These are phyloP conservation scores for Alcis repandata DNA, from an alignment of 2,888 invertebrate species.

Conservation along the genomic window DNA sequence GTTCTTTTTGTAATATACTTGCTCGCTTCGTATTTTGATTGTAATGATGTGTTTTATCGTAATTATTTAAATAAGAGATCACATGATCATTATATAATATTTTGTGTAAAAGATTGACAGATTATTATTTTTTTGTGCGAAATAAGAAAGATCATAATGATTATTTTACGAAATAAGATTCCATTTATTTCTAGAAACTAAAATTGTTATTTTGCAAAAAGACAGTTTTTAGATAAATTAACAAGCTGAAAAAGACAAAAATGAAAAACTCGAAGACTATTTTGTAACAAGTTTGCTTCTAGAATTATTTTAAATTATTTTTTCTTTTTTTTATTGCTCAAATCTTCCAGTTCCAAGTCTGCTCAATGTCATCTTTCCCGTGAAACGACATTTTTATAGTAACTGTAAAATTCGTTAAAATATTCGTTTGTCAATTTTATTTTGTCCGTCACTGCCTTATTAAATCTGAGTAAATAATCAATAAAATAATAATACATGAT, in stretches of 20 bases:
- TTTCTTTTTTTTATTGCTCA: slow-evolving; percentile 60
- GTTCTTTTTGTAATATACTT: neutral
- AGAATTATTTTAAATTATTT: neutral
- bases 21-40: neutral
- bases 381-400: slow-evolving; percentile 23
- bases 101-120: neutral
- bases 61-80: neutral
- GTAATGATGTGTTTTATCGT: too few species aligned
- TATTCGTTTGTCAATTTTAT: slow-evolving; percentile 11
- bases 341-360: slow-evolving; percentile 75
- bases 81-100: neutral
- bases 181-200: neutral
- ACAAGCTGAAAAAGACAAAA: slow-evolving; percentile 3
- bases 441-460: neutral
- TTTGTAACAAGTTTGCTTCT: neutral
- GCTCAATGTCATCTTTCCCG: slow-evolving; percentile 57
- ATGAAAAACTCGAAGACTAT: too few species aligned
- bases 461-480: neutral
- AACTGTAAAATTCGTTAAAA: neutral
- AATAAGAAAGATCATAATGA: too few species aligned
- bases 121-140: too few species aligned
- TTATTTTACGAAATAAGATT: neutral
- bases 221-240: neutral
- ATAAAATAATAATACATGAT: neutral
- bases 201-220: neutral